Conservation (phyloP, 2,797 vertebrate species). For the Ibycter americanus region DNA sequence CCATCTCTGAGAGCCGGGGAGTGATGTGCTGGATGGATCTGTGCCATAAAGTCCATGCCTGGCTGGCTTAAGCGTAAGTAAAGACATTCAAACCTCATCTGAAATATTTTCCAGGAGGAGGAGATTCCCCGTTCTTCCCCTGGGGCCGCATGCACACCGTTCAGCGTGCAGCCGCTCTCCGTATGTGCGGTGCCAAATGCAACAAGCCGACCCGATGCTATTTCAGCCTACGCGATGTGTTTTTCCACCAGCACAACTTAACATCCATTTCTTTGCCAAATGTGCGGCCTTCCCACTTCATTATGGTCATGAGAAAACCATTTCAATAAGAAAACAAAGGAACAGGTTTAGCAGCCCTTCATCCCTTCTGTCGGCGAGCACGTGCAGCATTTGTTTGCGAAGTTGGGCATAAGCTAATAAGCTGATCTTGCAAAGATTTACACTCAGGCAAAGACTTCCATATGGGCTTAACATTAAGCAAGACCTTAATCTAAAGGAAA, state of each 20-base stretch:
- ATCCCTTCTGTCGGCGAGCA: neutral
- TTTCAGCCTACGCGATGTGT: neutral
- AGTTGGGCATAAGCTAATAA: neutral
- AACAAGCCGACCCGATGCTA: neutral
- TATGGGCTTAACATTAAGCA: neutral
- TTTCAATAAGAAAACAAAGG: neutral
- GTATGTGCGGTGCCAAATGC: rapidly evolving
- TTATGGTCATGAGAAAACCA: neutral
- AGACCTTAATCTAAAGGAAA: neutral
- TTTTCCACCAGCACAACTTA: neutral
- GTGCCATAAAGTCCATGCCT: neutral
- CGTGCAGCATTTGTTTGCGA: neutral
- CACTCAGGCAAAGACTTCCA: neutral
- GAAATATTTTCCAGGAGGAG: neutral
- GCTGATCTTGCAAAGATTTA: neutral
- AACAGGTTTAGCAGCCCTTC: neutral
- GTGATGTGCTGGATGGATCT: too few relatives aligned
- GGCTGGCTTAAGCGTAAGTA: rapidly evolving
- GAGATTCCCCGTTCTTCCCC: neutral
- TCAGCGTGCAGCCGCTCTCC: rapidly evolving
- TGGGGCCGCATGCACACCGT: rapidly evolving
- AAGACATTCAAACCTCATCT: rapidly evolving
- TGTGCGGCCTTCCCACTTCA: neutral
- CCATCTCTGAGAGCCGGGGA: rapidly evolving
- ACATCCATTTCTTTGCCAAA: neutral